phyloP scores from a whole-genome alignment of 2,888 invertebrate species.

The Cacoxenus indagator region DNA sequence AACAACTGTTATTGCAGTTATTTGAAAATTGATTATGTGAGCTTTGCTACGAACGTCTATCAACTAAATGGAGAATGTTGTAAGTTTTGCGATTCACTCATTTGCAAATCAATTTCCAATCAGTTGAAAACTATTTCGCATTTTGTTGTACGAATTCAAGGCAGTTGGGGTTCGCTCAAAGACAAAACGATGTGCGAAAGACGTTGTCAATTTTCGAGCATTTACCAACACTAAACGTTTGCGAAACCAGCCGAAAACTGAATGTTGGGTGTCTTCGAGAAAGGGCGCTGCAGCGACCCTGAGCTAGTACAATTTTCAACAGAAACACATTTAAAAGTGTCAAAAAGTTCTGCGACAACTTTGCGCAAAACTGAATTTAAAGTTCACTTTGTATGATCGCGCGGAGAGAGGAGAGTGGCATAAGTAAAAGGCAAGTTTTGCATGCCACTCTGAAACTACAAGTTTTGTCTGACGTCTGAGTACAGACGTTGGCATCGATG shows the following conservation, averaged over 20 bases:
- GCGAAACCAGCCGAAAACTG: neutral
- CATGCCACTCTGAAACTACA: neutral
- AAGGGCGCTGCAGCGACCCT: too few relatives aligned
- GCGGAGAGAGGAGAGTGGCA: neutral
- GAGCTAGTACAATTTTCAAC: slow-evolving; percentile 48
- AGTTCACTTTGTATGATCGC: slow-evolving; percentile 42
- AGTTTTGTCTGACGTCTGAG: neutral
- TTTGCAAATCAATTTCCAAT: neutral
- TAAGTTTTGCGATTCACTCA: neutral
- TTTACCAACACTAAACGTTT: neutral
- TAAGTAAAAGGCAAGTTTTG: neutral
- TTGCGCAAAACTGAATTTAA: slow-evolving; percentile 43
- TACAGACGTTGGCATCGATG: neutral
- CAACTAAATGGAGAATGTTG: too few relatives aligned
- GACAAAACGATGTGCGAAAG: too few relatives aligned
- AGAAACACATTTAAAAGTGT: slow-evolving; percentile 57
- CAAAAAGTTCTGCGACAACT: slow-evolving; percentile 48
- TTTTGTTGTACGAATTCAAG: too few relatives aligned
- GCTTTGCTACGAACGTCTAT: too few relatives aligned
- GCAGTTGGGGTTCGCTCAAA: too few relatives aligned
- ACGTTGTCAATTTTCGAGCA: neutral
- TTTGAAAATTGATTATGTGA: too few relatives aligned
- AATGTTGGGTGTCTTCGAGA: too few relatives aligned
- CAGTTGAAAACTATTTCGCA: neutral
- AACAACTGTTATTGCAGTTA: too few relatives aligned